These are phyloP conservation scores for Bergia puertoricense DNA, from an alignment of 92 coral and sea anemone species.

Conservation along the genomic window DNA sequence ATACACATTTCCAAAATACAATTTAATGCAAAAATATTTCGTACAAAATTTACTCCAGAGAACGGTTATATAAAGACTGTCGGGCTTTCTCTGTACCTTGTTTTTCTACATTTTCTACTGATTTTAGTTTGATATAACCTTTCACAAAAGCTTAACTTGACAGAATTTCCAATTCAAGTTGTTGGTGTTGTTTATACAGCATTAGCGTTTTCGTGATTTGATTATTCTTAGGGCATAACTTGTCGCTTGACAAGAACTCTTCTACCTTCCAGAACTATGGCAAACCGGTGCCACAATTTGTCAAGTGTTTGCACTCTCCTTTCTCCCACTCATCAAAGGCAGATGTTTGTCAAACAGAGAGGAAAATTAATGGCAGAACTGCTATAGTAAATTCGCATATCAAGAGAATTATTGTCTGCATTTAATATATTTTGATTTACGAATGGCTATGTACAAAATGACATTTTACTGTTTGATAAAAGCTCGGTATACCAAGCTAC, in stretches of 20 bases:
- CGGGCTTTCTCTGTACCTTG: not conserved
- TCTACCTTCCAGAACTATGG: not conserved
- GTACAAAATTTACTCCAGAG: slow-evolving; percentile 71
- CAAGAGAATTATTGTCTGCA: not conserved
- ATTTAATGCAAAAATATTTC: slow-evolving; percentile 83
- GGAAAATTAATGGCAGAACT: not conserved
- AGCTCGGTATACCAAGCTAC: slow-evolving; percentile 21
- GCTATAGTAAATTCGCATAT: not conserved
- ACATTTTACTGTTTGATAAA: slow-evolving; percentile 1
- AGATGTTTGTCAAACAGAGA: not conserved
- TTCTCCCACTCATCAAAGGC: not conserved
- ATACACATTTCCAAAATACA: slow-evolving; percentile 84
- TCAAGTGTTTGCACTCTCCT: not conserved
- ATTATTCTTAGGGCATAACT: not conserved
- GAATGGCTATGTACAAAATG: slow-evolving; percentile 39
- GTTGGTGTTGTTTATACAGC: not conserved
- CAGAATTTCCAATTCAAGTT: not conserved
- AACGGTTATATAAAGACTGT: slow-evolving; percentile 23
- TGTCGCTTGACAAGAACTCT: not conserved
- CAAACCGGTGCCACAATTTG: not conserved
- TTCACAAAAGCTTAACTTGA: slow-evolving; percentile 1
- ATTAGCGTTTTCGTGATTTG: not conserved
- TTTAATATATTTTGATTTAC: not conserved
- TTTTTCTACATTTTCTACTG: not conserved
- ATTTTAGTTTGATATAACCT: not conserved